Evolutionary conservation across 1,140 invertebrate genomes (phyloP).

Genomic region (Arion vulgaris): DNA sequence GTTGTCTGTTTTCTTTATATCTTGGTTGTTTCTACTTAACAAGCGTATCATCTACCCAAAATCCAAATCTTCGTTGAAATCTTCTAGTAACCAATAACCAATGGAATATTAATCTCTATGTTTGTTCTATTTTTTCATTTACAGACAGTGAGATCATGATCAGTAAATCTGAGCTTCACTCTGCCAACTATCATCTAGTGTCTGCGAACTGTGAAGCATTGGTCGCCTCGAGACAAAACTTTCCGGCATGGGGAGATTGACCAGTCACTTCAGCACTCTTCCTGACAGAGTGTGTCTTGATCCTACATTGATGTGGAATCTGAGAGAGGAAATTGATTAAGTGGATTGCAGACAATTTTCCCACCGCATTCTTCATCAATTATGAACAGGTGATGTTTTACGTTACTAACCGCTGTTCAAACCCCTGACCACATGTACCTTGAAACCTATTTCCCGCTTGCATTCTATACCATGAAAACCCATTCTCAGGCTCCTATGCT

Average conservation of each 20-base stretch:
- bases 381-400: slow-evolving; percentile 96
- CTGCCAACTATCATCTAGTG: slow-evolving; percentile 91
- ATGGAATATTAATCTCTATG: too few relatives aligned
- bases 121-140: too few relatives aligned
- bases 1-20: too few relatives aligned
- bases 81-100: too few relatives aligned
- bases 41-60: too few relatives aligned
- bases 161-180: slow-evolving; percentile 89
- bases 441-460: too few relatives aligned
- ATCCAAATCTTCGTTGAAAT: too few relatives aligned
- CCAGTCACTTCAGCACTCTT: slow-evolving; percentile 89
- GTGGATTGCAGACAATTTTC: slow-evolving; percentile 80
- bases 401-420: too few relatives aligned
- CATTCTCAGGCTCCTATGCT: too few relatives aligned
- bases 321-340: slow-evolving; percentile 58
- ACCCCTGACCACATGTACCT: too few relatives aligned
- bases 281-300: slow-evolving; percentile 95
- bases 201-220: slow-evolving; percentile 89
- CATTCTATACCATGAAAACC: too few relatives aligned
- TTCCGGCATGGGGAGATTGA: slow-evolving; percentile 82
- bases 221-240: slow-evolving; percentile 85
- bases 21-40: too few relatives aligned
- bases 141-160: slow-evolving; percentile 86
- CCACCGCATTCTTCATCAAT: slow-evolving; percentile 87
- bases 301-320: slow-evolving; percentile 88